Conservation (phyloP, 1,140 invertebrate species). For the Notospermus geniculatus region DNA sequence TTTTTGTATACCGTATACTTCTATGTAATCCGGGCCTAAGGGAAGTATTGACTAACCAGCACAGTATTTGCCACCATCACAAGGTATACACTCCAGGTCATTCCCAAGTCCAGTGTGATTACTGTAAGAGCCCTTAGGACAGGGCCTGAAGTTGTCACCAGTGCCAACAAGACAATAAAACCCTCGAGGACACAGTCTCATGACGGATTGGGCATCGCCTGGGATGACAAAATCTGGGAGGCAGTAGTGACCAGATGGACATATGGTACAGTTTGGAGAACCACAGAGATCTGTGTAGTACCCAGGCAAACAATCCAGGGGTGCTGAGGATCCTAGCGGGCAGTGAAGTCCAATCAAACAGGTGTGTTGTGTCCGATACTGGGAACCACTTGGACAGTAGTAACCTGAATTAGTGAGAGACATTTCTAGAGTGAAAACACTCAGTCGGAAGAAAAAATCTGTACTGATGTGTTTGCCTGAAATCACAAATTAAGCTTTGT, state of each 20-base stretch:
- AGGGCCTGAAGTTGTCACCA: slow-evolving; percentile 44
- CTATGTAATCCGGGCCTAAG: no score
- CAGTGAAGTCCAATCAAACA: slow-evolving; percentile 41
- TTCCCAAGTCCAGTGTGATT: slow-evolving; percentile 33
- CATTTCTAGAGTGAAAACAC: no score
- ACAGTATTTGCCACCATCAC: slow-evolving; percentile 40
- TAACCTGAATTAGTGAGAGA: slow-evolving; percentile 30
- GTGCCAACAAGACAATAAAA: slow-evolving; percentile 51
- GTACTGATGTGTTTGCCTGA: no score
- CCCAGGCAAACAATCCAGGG: slow-evolving; percentile 37
- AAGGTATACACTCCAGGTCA: slow-evolving; percentile 42
- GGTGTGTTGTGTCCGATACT: slow-evolving; percentile 36
- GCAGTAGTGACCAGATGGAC: slow-evolving; percentile 52
- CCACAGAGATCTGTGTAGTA: slow-evolving; percentile 36
- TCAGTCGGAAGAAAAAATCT: no score
- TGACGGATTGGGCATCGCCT: slow-evolving; percentile 31
- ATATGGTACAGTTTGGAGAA: slow-evolving; percentile 25
- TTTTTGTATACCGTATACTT: no score
- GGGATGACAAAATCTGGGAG: slow-evolving; percentile 36
- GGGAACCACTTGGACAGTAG: slow-evolving; percentile 44
- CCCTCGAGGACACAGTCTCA: slow-evolving; percentile 37
- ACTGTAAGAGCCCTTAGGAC: slow-evolving; percentile 46
- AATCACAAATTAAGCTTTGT: no score
- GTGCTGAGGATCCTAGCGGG: slow-evolving; percentile 33
- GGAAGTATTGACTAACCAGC: slow-evolving; percentile 31